Percentiles rank a stretch among this genome's conserved stretches.
phyloP scores from a whole-genome alignment of 2,888 invertebrate species.

The Acanthopleura granulata region DNA sequence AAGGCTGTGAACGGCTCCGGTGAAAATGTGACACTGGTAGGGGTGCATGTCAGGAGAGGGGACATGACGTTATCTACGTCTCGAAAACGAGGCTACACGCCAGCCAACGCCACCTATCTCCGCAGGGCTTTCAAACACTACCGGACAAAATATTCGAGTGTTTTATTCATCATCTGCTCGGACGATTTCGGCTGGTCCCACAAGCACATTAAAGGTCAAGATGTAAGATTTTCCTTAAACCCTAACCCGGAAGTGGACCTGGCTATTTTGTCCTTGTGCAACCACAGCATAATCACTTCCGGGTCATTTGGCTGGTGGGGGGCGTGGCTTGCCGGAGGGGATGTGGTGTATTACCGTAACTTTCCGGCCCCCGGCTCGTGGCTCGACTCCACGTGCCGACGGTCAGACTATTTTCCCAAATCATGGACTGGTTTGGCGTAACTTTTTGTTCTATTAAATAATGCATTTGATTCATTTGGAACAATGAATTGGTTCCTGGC shows the following conservation, averaged over 20 bases:
- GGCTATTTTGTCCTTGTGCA: conserved; percentile 41
- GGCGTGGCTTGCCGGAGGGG: conserved; percentile 56
- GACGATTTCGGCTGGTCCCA: conserved; percentile 43
- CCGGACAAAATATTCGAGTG: conserved; percentile 30
- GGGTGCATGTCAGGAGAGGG: conserved; percentile 46
- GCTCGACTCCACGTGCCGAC: neutral
- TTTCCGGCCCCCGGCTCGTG: conserved; percentile 9
- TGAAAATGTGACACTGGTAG: conserved; percentile 24
- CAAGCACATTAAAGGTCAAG: conserved; percentile 27
- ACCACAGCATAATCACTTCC: conserved; percentile 70
- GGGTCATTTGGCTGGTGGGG: conserved; percentile 65
- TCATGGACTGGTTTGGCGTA: conserved; percentile 1
- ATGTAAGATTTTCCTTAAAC: conserved; percentile 26
- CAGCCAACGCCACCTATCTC: conserved; percentile 37
- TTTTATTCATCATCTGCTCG: conserved; percentile 41
- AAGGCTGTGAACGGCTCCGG: neutral
- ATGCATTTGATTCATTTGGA: too few species aligned
- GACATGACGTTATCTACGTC: conserved; percentile 33
- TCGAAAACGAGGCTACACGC: conserved; percentile 37
- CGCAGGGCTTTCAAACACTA: conserved; percentile 39
- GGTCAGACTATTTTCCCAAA: neutral
- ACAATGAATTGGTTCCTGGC: too few species aligned
- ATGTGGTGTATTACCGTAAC: conserved; percentile 33
- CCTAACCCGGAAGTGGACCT: conserved; percentile 37
- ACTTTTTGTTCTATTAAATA: neutral